Evolutionary conservation across 2,888 invertebrate genomes (phyloP), one percentile per base, ranked within the genome.

Genomic region (Trachelus iudaicus): DNA sequence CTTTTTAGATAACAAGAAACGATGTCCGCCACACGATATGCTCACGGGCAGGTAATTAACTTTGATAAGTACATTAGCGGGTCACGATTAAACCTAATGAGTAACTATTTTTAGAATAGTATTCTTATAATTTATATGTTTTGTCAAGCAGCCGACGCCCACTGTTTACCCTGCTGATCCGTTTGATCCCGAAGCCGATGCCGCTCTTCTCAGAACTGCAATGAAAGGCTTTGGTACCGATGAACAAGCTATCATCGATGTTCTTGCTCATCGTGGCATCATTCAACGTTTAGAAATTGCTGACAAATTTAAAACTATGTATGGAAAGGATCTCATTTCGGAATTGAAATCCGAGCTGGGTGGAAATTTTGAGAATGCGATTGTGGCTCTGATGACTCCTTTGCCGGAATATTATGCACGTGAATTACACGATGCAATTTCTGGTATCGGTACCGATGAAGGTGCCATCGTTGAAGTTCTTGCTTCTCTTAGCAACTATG

Each of bases 181-280:
- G 0, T 97, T 97, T 92, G 95, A 97, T 88, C 94, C 97, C 6
- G 94, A 95, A 40, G 94, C 93, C 13, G 97, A 97, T 94, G 97
- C 97, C 0, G 95, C 95, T 84, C 92, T 94, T 2, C 93, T 98
- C 34, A 94, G 97, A n/a, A 96, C 96, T 87, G 97, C 98, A 0
- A 98, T 98, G 98, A 97, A 97, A 92, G 98, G 97, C 76, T 95
- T 96, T 85, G 97, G 98, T 56, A 98, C 98, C 0, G 97, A 98
- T 90, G 98, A 98, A 90, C 96, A 96, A 88, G 94, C 96, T 0
- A 96, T 98, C 85, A 97, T 98, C 79, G 95, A 96, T 85, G 95
- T 98, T 15, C 93, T 99, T 74, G 95, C 96, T 12, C 94, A 94
- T 83, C 94, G 98, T 75, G 95, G 95, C 83, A 98, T 98, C 88